A percentile compares a stretch with the other conserved stretches of the same genome.
These are phyloP conservation scores for Sanderia malayensis DNA, from an alignment of 30 jellyfish, hydroid and myxozoan genomes.

Conservation along the genomic window DNA sequence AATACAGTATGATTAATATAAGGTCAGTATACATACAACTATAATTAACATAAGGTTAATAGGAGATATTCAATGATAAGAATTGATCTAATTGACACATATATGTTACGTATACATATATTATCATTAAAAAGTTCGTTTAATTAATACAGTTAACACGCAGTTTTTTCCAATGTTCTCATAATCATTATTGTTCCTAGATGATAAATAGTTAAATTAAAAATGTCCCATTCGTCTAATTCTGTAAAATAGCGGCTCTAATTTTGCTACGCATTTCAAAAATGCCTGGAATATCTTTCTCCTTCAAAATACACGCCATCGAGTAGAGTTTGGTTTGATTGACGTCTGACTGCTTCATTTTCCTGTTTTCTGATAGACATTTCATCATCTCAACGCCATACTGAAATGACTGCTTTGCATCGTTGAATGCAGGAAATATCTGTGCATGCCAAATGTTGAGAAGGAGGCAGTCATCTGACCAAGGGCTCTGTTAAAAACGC, in stretches of 20 bases:
- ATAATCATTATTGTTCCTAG: no score
- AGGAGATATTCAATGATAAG: no score
- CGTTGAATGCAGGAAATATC: constrained; percentile 64
- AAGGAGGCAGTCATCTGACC: constrained; percentile 78
- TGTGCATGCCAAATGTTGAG: constrained; percentile 88
- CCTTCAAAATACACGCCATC: constrained; percentile 72
- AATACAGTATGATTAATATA: constrained; percentile 1
- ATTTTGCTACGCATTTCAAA: constrained; percentile 66
- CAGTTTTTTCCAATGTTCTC: no score
- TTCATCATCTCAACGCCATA: constrained; percentile 45
- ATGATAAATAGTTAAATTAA: no score
- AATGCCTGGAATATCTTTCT: constrained; percentile 62
- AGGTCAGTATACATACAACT: no score
- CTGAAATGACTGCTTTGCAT: constrained; percentile 61
- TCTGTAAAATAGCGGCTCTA: constrained; percentile 58
- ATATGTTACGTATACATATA: no score
- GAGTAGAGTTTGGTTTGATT: constrained; percentile 35
- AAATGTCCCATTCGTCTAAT: no score
- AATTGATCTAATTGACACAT: no score
- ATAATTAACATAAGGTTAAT: no score
- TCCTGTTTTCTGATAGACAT: constrained; percentile 21
- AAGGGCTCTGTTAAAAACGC: constrained; percentile 57
- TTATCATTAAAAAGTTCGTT: no score
- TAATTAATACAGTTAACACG: no score
- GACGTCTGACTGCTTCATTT: neutral